These are phyloP conservation scores for Platycnemis pennipes DNA, from an alignment of 2,888 invertebrate species.

Conservation along the genomic window DNA sequence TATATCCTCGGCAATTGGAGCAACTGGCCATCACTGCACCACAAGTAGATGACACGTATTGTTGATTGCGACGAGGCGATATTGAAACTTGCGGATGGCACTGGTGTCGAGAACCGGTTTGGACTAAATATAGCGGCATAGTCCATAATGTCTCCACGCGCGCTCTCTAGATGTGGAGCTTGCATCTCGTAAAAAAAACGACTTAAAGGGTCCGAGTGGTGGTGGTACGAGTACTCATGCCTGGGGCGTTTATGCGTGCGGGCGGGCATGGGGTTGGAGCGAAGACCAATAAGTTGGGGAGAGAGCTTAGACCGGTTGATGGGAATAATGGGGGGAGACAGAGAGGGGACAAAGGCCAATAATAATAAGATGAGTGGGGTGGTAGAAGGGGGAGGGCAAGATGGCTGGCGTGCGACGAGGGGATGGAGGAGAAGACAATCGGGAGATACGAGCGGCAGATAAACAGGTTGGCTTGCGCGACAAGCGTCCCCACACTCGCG, in stretches of 20 bases:
- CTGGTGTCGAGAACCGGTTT: slow-evolving; percentile 3
- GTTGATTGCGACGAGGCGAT: too few species aligned
- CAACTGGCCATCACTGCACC: too few species aligned
- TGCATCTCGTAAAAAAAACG: slow-evolving; percentile 1
- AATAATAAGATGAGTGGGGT: too few species aligned
- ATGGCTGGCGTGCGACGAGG: not conserved
- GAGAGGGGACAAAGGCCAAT: not conserved
- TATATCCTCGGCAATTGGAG: too few species aligned
- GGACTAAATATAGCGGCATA: not conserved
- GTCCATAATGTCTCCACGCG: not conserved
- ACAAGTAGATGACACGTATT: too few species aligned
- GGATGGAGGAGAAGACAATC: not conserved
- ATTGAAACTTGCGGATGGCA: too few species aligned
- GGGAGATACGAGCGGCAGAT: not conserved
- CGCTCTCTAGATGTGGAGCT: not conserved
- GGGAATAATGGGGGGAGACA: not conserved
- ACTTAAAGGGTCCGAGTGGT: not conserved
- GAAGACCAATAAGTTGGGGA: not conserved
- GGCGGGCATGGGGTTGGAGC: not conserved
- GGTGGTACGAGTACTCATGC: not conserved
- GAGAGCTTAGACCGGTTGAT: not conserved
- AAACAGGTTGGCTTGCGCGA: not conserved
- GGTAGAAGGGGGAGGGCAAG: not conserved
- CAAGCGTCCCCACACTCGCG: not conserved
- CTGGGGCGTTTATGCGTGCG: too few species aligned